Evolutionary conservation across 2,888 invertebrate genomes (phyloP).

Genomic region (Dioctria linearis): DNA sequence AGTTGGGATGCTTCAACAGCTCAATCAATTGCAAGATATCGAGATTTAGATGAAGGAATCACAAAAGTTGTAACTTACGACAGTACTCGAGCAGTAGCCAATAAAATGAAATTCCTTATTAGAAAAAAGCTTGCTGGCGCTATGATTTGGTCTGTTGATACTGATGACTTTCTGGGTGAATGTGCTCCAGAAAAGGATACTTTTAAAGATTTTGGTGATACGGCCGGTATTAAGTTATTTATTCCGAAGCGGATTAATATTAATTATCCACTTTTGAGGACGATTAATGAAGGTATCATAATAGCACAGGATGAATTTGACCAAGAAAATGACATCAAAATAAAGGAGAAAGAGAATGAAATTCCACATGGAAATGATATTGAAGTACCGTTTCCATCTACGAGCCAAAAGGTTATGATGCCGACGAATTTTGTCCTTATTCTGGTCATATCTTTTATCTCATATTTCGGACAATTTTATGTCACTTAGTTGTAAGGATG

Average conservation of each 20-base stretch:
- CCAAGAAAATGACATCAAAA: slow-evolving; percentile 73
- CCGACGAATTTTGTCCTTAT: too few relatives aligned
- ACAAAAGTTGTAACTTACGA: slow-evolving; percentile 82
- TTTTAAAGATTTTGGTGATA: slow-evolving; percentile 71
- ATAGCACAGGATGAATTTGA: slow-evolving; percentile 73
- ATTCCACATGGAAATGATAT: slow-evolving; percentile 68
- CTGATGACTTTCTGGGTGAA: slow-evolving; percentile 86
- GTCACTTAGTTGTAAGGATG: slow-evolving; percentile 6
- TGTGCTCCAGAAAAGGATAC: slow-evolving; percentile 74
- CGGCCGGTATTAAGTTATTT: slow-evolving; percentile 60
- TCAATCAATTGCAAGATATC: slow-evolving; percentile 71
- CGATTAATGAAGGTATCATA: slow-evolving; percentile 79
- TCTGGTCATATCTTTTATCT: too few relatives aligned
- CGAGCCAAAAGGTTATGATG: background rate
- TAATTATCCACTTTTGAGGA: slow-evolving; percentile 81
- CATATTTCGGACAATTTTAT: background rate
- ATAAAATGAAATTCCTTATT: slow-evolving; percentile 81
- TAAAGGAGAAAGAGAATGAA: slow-evolving; percentile 72
- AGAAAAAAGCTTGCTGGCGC: slow-evolving; percentile 80
- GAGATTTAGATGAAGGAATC: slow-evolving; percentile 76
- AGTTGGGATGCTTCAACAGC: slow-evolving; percentile 79
- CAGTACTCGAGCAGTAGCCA: slow-evolving; percentile 80
- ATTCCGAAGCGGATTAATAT: slow-evolving; percentile 66
- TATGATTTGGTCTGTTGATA: slow-evolving; percentile 93
- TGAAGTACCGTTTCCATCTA: slow-evolving; percentile 59